Base-by-base conservation (phyloP, 2,888 invertebrate genomes). In the Oligia strigilis region DNA sequence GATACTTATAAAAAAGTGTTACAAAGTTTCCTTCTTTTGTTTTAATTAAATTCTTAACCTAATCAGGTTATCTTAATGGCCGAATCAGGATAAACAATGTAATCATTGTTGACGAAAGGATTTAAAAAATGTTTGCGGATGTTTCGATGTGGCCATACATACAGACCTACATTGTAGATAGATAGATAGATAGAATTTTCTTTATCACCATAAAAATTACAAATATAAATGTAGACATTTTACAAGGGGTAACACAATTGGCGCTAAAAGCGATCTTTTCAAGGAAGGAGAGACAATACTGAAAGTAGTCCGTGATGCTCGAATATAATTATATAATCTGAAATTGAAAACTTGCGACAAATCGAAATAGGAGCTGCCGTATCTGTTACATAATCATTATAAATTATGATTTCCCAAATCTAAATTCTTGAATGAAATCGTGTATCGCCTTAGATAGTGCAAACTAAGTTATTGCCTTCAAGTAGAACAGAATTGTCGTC, bases 11-110 rank as follows among this genome's bases (percentile, higher is more conserved):
- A 58, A 71, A 72, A 83, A 65, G 17, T 36, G 49, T 43, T 64
- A n/a, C 67, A 77, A 14, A 36, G 55, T 36, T 64, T 46, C 40
- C 13, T 19, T 81, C 46, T 72, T 66, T 55, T 62, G 40, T 62
- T 60, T 65, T 65, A 67, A 75, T 70, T 55, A 60, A 43, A 70
- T 69, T 77, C 60, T 72, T 46, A 65, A 36, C 72, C 1, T 43
- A 78, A 78, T 74, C 55, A 62, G 80, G 77, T 86, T 86, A 88
- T 78, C 82, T 52, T 52, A 84, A 73, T 75, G n/a, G 52, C 75
- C 62, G 60, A 83, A 84, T 78, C 75, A 79, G 74, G 80, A 69
- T 80, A 75, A 71, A 80, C 88, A 78, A 71, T 67, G 69, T 84
- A 80, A 84, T 80, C 78, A 71, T 65, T 82, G 82, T 82, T 86